Conservation (phyloP, 2,113 vertebrate species). For the Uropsilus gracilis region DNA sequence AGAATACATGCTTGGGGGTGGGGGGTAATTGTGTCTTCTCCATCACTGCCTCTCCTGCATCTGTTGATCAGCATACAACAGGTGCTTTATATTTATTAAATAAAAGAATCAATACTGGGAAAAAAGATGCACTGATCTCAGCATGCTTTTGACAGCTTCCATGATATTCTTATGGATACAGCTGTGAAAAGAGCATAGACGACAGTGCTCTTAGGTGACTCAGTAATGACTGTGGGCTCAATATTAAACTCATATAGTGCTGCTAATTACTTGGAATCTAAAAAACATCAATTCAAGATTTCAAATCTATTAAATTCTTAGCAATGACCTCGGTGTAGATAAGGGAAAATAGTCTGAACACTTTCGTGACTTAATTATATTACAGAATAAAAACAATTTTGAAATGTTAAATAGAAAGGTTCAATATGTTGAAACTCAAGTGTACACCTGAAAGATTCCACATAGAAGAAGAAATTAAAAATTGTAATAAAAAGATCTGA, state of each 20-base stretch:
- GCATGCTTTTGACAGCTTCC: neutral
- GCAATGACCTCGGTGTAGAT: neutral
- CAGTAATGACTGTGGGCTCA: neutral
- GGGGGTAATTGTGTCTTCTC: no score
- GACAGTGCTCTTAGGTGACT: neutral
- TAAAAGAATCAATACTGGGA: no score
- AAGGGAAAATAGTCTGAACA: neutral
- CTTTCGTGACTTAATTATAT: neutral
- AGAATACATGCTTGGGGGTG: no score
- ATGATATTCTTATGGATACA: neutral
- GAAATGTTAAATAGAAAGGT: neutral
- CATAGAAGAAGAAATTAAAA: constrained; percentile 15
- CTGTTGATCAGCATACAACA: no score
- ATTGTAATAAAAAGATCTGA: neutral
- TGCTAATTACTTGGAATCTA: neutral
- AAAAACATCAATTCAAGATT: constrained; percentile 13
- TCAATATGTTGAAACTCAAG: neutral
- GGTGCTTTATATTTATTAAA: no score
- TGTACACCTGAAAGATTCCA: neutral
- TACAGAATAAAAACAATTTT: constrained; percentile 6
- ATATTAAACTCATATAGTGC: neutral
- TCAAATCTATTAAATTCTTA: neutral
- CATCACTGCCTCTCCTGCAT: no score
- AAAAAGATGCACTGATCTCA: neutral
- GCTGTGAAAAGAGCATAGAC: neutral